Evolutionary conservation across 2,888 invertebrate genomes (phyloP).

Genomic region (Plebejus melissa): DNA sequence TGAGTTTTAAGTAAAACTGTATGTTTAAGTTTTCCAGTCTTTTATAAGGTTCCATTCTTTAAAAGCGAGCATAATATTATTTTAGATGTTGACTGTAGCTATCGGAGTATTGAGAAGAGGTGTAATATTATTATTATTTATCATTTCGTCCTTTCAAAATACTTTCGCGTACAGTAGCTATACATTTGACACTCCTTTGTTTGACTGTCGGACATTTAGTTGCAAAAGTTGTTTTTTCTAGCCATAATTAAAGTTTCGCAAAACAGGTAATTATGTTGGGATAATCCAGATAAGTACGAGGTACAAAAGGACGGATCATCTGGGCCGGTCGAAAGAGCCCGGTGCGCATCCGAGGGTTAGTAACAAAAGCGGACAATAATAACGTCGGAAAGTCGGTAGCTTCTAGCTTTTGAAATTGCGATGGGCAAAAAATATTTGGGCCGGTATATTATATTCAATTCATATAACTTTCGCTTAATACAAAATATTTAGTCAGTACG

Average conservation of each 20-base stretch:
- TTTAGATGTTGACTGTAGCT: background rate
- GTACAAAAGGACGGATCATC: constrained; percentile 61
- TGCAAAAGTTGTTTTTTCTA: constrained; percentile 54
- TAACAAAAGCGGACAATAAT: constrained; percentile 66
- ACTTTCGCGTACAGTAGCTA: constrained; percentile 43
- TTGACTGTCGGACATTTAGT: constrained; percentile 56
- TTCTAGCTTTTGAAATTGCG: constrained; percentile 68
- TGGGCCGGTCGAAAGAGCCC: constrained; percentile 50
- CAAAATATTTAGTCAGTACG: constrained; percentile 12
- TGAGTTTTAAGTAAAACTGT: no score
- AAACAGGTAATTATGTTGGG: constrained; percentile 72
- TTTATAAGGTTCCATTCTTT: background rate
- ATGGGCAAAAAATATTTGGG: constrained; percentile 54
- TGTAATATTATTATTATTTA: background rate
- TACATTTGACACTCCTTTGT: constrained; percentile 43
- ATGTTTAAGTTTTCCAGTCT: background rate
- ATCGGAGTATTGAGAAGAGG: background rate
- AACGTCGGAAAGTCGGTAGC: constrained; percentile 76
- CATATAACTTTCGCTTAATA: constrained; percentile 31
- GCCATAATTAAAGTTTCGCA: constrained; percentile 61
- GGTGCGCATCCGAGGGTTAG: constrained; percentile 56
- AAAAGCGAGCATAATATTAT: background rate
- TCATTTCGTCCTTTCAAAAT: background rate
- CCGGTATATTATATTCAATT: constrained; percentile 37
- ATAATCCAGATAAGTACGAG: constrained; percentile 64